These are phyloP conservation scores for Himantopus leucocephalus DNA, from an alignment of 2,113 vertebrate species.

Conservation along the genomic window DNA sequence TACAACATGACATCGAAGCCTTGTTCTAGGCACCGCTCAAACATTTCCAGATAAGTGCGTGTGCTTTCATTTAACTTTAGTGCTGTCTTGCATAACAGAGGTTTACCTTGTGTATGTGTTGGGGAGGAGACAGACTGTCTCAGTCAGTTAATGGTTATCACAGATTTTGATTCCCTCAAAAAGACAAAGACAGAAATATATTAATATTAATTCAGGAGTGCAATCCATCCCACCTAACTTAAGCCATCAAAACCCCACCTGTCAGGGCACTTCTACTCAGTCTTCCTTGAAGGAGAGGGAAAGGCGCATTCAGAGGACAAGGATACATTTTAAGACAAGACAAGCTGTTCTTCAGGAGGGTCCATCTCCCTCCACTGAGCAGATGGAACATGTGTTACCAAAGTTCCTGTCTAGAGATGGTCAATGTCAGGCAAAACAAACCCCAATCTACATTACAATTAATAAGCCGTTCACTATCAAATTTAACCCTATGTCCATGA, in stretches of 20 bases:
- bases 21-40: neutral
- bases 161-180: neutral
- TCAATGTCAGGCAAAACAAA: neutral
- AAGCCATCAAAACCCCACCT: neutral
- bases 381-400: neutral
- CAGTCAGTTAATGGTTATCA: neutral
- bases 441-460: neutral
- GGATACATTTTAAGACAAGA: neutral
- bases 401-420: neutral
- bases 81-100: neutral
- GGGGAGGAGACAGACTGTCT: neutral
- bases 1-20: neutral
- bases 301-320: neutral
- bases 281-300: neutral
- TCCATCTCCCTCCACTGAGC: neutral
- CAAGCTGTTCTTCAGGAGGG: neutral
- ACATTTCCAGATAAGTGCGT: fast-evolving
- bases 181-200: neutral
- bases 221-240: neutral
- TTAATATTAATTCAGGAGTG: neutral
- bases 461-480: neutral
- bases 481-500: neutral
- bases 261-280: neutral
- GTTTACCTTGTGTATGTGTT: neutral
- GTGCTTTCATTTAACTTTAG: neutral